Evolutionary conservation across 1,140 invertebrate species (phyloP), one percentile per base, ranked within the genome.

Genomic region (Zaprionus inermis): DNA sequence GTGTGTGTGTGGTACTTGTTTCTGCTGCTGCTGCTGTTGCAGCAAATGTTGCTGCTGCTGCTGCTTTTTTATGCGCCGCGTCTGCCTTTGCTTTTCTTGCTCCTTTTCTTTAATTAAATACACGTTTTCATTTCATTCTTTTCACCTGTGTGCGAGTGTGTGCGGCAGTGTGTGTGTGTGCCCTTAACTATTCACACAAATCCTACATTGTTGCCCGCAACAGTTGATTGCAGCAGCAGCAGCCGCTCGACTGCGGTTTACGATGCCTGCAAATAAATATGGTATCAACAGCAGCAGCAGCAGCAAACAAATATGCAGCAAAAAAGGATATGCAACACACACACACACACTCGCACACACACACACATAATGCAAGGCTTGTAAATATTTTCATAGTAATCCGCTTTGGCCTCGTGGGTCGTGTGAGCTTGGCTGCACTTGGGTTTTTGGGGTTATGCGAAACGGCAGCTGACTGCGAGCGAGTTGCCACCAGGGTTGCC

Each of bases 41-140:
- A 34, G 32, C 49, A 49, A 54, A 56, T 80, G 68, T 58, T 81
- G 76, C 59, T 73, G 74, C 70, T 61, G 67, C 58, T 72, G 55
- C 52, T 76, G 72, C 46, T 63, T 59, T 59, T 44, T 44, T 44
- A 44, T 16, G 38, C 38, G 61, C 38, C 32, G 64, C 55, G 49
- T 63, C 54, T 75, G 58, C 58, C 60, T 58, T 76, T 69, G 57
- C 49, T 55, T 55, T 73, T 28, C 24, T 28, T 57, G 30, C 41
- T 83, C 70, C 84, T 75, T 80, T 88, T 77, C 83, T 81, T 83
- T 89, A 89, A 88, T 88, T 89, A 88, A 88, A 88, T 75, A 89
- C 84, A 73, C 80, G 84, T 88, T 84, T 88, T 81, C 78, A 89
- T 84, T 80, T 80, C 77, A 88, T 76, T 85, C 80, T 80, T 77